Conservation (phyloP, 2,113 vertebrate species). For the Carlito syrichta region DNA sequence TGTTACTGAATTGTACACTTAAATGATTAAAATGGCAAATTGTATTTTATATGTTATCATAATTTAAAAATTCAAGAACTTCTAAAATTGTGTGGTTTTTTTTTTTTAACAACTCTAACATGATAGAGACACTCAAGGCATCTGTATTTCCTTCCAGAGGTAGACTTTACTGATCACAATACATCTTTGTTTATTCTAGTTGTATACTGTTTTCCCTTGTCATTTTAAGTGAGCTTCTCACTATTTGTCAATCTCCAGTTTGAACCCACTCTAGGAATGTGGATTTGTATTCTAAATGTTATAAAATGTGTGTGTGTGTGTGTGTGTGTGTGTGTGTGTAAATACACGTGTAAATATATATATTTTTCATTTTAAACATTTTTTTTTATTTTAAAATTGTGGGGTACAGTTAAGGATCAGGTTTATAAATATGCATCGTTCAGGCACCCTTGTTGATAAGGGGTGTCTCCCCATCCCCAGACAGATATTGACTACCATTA, state of each 20-base stretch:
- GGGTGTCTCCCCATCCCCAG: too few relatives aligned
- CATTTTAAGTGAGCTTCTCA: constrained; percentile 7
- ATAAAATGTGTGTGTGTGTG: too few relatives aligned
- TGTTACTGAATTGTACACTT: neutral
- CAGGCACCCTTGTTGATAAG: too few relatives aligned
- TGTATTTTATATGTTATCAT: neutral
- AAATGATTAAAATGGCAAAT: neutral
- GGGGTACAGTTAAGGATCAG: too few relatives aligned
- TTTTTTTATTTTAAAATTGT: too few relatives aligned
- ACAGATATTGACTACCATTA: too few relatives aligned
- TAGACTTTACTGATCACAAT: neutral
- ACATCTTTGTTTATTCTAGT: neutral
- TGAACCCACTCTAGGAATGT: neutral
- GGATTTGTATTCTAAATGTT: constrained; percentile 32
- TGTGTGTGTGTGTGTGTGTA: too few relatives aligned
- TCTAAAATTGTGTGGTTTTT: neutral
- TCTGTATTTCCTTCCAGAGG: neutral
- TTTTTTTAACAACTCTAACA: neutral
- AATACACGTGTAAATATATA: too few relatives aligned
- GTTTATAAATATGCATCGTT: too few relatives aligned
- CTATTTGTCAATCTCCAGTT: neutral
- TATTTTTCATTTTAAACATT: too few relatives aligned
- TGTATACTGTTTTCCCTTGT: neutral
- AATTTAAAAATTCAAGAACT: neutral
- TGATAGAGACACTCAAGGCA: neutral